Evolutionary conservation across 2,888 invertebrate genomes (phyloP), one percentile per base, ranked within the genome.

Genomic region (Phortica okadai): DNA sequence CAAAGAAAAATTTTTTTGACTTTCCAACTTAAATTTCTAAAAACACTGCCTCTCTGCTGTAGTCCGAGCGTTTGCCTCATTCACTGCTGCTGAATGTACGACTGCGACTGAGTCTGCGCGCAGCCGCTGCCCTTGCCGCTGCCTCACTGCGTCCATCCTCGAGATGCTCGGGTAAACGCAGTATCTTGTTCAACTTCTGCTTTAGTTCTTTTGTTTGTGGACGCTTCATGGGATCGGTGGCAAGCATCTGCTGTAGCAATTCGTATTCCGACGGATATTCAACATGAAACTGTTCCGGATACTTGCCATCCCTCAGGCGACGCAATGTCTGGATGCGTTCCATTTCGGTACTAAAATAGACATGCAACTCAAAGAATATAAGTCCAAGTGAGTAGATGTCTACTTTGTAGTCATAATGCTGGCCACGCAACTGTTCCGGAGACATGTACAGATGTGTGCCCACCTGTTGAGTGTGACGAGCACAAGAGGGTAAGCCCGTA

Each of bases 361-460:
- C 95, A 62, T 99, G 92, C 76, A 99, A 90, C 92, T 99, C 99
- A 90, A 98, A 97, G 82, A 98, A 94, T 79, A 99, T 98, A 77
- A 99, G 93, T 0, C 98, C 99, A 81, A 99, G 92, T 0, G 98
- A 97, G 92, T 96, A 99, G 78, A 99, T 98, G 91, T 99, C 99
- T 75, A 98, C 98, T 92, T 98, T 98, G 91, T 95, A 96, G 89
- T 95, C 95, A 90, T 97, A 97, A 1, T 94, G 93, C 56, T 93
- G 93, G 0, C 96, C 95, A 11, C 93, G 92, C 44, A 95, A 92
- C 92, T 99, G 99, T 90, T 99, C 99, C 0, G 99, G 99, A 58
- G 98, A 98, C 99, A 99, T 99, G 92, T 99, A 99, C 1, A 99
- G 93, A 81, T 96, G 95, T 0, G 99, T 99, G 41, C 99, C 95